A percentile compares a stretch with the other conserved stretches of the same genome.
These are phyloP conservation scores for Doryteuthis pealeii DNA, from an alignment of 1,140 invertebrate species.

Conservation along the genomic window DNA sequence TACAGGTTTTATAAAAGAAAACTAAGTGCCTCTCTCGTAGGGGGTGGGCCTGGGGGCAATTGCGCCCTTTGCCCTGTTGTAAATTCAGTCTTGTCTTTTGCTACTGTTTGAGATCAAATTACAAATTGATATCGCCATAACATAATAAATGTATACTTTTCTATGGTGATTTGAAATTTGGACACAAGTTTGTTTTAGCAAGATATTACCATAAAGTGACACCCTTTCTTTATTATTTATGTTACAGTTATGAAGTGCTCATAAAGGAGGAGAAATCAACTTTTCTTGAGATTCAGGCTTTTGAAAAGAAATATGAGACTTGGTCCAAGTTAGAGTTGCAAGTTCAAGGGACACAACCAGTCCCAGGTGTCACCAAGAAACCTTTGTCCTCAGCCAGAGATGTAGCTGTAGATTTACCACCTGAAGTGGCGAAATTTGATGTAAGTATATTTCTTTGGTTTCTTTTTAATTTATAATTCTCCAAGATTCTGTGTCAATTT, in stretches of 20 bases:
- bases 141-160: too few relatives aligned
- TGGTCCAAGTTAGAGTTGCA: constrained; percentile 39
- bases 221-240: too few relatives aligned
- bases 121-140: too few relatives aligned
- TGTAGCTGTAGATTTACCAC: constrained; percentile 53
- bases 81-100: too few relatives aligned
- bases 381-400: constrained; percentile 43
- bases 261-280: constrained; percentile 49
- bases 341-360: constrained; percentile 11
- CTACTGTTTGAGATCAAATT: too few relatives aligned
- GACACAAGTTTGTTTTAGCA: too few relatives aligned
- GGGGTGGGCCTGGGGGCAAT: too few relatives aligned
- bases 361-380: constrained; percentile 19
- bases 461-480: constrained; percentile 20
- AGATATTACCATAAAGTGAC: too few relatives aligned
- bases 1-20: too few relatives aligned
- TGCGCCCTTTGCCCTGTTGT: too few relatives aligned
- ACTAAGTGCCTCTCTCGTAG: too few relatives aligned
- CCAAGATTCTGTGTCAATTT: background rate
- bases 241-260: constrained; percentile 53
- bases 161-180: too few relatives aligned
- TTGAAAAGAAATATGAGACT: constrained; percentile 56
- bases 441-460: constrained; percentile 27
- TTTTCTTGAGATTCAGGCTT: constrained; percentile 47
- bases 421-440: constrained; percentile 57